These are phyloP conservation scores for Neodiprion pinetum DNA, from an alignment of 1,140 invertebrate species.

Conservation along the genomic window DNA sequence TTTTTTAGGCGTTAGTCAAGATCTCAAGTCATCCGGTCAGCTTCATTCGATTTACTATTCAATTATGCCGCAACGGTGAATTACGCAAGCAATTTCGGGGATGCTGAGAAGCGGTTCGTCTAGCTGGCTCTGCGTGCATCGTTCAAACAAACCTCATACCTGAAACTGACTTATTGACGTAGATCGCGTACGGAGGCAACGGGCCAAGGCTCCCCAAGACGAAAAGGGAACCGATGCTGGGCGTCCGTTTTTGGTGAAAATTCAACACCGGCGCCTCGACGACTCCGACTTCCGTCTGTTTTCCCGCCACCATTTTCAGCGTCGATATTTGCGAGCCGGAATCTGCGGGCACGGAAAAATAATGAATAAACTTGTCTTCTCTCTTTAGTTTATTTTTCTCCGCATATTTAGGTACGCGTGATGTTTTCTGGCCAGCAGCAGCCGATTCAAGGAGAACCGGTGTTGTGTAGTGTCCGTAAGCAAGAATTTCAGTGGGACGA, in stretches of 20 bases:
- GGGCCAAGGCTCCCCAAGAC: constrained; percentile 63
- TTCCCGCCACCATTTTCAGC: constrained; percentile 63
- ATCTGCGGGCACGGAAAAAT: constrained; percentile 36
- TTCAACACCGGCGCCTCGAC: constrained; percentile 62
- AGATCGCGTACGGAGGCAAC: constrained; percentile 63
- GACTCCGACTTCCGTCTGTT: constrained; percentile 62
- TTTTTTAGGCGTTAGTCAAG: too few relatives aligned
- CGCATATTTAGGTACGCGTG: not conserved
- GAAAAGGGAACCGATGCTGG: constrained; percentile 56
- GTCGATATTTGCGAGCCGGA: constrained; percentile 61
- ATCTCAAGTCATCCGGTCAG: too few relatives aligned
- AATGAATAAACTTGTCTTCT: constrained; percentile 19
- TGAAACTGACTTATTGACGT: constrained; percentile 58
- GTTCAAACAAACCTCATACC: constrained; percentile 44
- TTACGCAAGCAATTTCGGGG: not conserved
- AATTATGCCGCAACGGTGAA: not conserved
- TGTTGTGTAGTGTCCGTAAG: not conserved
- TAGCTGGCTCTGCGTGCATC: not conserved
- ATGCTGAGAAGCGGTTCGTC: not conserved
- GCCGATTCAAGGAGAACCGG: constrained; percentile 1
- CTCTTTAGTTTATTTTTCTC: constrained; percentile 3
- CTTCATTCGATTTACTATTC: too few relatives aligned
- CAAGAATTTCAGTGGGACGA: not conserved
- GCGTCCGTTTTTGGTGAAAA: constrained; percentile 54
- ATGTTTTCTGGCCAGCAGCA: not conserved